Base-by-base conservation (phyloP, 1,140 invertebrate genomes). In the Chelonus insularis region DNA sequence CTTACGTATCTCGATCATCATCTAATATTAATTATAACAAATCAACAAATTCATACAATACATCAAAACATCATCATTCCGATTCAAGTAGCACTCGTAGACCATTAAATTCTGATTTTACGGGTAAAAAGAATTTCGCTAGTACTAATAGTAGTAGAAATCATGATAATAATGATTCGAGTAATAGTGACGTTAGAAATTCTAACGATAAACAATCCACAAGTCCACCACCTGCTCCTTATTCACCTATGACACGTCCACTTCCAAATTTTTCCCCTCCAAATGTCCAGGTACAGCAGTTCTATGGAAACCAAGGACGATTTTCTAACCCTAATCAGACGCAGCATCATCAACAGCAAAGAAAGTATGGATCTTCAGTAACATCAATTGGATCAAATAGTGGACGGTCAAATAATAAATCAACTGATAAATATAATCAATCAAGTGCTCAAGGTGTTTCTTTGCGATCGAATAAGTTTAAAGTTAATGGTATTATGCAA, bases 231-330 rank as follows among this genome's bases (percentile, higher is more conserved):
- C 72, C 74, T 48, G 66, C 72, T 4, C 68, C 75, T 0, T 75
- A 73, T 16, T 75, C 74, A 20, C 72, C 76, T 32, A 72, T 69
- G 66, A 73, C 72, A 58, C 70, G 65, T 62, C 74, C 78, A 41
- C 57, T 72, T 67, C 74, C 74, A 66, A 77, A 68, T 68, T 57
- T 76, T 61, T 78, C 78, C 71, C 73, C 77, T 39, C 69, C 79
- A 67, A 73, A 70, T 68, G 68, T 74, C 37, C 80, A 80, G 79
- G 77, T 79, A 56, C 78, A 78, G 70, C 78, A 78, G 70, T 74
- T 76, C 58, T 79, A 71, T 58, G 23, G 70, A 37, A 48, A 59
- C 32, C 74, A 76, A 57, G 72, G 68, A 39, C 74, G 75, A 41
- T 77, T 71, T 5, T 18, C 12, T 0, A 21, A 25, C 4, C 60